These are phyloP conservation scores for Tethea ocularis DNA, from an alignment of 2,888 invertebrate species.

Conservation along the genomic window DNA sequence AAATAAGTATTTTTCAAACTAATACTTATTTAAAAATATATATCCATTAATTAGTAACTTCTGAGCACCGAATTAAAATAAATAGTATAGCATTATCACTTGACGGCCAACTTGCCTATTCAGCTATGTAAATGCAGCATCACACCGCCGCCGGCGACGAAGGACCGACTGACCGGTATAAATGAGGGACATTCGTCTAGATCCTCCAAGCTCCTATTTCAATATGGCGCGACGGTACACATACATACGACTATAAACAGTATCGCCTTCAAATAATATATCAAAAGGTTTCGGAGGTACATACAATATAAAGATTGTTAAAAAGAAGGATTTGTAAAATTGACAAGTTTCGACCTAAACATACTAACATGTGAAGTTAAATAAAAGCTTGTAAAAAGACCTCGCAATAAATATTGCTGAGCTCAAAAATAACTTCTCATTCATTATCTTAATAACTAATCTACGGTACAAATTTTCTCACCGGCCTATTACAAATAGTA, in stretches of 20 bases:
- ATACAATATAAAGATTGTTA: not conserved
- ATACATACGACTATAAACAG: constrained; percentile 17
- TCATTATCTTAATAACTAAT: constrained; percentile 76
- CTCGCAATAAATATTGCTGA: constrained; percentile 30
- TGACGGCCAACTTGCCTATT: not conserved
- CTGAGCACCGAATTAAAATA: too few species aligned
- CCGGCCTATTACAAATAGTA: constrained; percentile 63
- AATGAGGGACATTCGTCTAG: constrained; percentile 60
- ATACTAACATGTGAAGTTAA: too few species aligned
- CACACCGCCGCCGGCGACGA: constrained; percentile 42
- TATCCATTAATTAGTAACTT: not conserved
- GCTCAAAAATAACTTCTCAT: constrained; percentile 60
- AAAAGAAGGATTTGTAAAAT: too few species aligned
- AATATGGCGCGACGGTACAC: constrained; percentile 37
- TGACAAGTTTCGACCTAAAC: too few species aligned
- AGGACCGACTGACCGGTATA: constrained; percentile 54
- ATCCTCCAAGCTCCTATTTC: constrained; percentile 52
- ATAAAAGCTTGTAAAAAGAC: constrained; percentile 20
- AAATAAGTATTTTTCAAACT: too few species aligned
- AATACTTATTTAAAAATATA: too few species aligned
- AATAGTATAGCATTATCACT: not conserved
- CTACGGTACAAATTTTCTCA: constrained; percentile 66
- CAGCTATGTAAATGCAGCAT: constrained; percentile 21
- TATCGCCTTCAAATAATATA: constrained; percentile 10
- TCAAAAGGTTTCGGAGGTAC: constrained; percentile 7